Evolutionary conservation across 1,140 invertebrate species (phyloP), one percentile per base, ranked within the genome.

Genomic region (Diploscapter pachys): DNA sequence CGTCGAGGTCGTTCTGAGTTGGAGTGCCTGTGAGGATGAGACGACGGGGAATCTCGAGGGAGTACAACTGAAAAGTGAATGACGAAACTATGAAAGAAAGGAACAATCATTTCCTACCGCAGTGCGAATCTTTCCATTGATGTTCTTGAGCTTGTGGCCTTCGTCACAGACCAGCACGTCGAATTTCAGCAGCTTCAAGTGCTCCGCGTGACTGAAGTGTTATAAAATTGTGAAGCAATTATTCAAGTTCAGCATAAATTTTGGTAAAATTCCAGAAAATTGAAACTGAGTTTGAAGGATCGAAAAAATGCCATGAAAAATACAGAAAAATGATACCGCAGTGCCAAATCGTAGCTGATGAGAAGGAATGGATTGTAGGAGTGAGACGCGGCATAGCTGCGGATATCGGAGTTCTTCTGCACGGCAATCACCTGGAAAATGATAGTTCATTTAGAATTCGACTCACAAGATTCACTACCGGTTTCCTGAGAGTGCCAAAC

Each of bases 1-100:
- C 75, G 5, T 76, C 75, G n/a, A 76, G 61, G 63, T 76, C 75
- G 53, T 76, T 76, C 67, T 76, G 75, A 49, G 72, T 63, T 61
- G 75, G 75, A 49, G 75, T 76, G 53, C 75, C 75, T 3, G 75
- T 76, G 3, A 76, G 75, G 11, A 76, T 55, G 2, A 76, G 70
- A 13, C 75, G 75, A 13, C 75, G 75, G 5, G 62, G 63, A 61
- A 76, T 76, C n/a, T 49, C 31, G 2, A 71, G 49, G 2, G 72
- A 63, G 55, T 50, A 13, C 3, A 76, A 53, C 75, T 76, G 67
- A 48, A 76, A 71, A 71, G 55, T 49, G 11, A 6, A 49, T 52
- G 11, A 55, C 3, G 6, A 6, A 59, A 48, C 52, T 52, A 52
- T 48, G 5, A 69, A 56, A 8, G 6, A 3, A 8, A 8, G 6